Base-by-base conservation (phyloP, 2,113 vertebrate genomes). In the Ciconia stormi region DNA sequence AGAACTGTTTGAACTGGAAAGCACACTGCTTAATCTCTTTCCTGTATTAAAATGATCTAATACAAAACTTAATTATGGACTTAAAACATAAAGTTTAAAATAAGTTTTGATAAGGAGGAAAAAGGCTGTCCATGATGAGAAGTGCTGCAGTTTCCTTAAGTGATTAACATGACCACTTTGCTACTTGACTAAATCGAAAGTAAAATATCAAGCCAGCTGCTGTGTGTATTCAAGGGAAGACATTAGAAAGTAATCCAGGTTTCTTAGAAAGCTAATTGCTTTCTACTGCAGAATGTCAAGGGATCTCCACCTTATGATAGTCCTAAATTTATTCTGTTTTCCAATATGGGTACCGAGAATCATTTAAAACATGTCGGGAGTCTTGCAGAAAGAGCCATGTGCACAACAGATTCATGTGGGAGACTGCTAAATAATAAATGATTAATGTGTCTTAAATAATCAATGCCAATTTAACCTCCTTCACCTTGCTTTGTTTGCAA, bases 381-480 rank as follows among this genome's bases (percentile, higher is more conserved):
- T 82, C 15, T 81, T 76, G 58, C 19, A 88, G 69, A 34, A 84
- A 72, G 73, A 44, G 13, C 44, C 36, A 13, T 58, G 56, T 93
- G 77, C 1, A 2, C 38, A 92, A 32, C 49, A 93, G 40, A 76
- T 81, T 90, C 65, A 89, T 79, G 13, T 71, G 0, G 44, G 11
- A 97, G 30, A 61, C 53, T 84, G 58, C 65, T 96, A 94, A 96
- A 93, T 95, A 82, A 92, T 96, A 90, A 95, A 72, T 81, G 29
- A 96, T 95, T 90, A 66, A 52, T 81, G 19, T 90, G 15, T 86
- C 76, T 92, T 96, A 73, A 94, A 32, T 82, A 93, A 96, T 91
- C 91, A 87, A 22, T 95, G 73, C 9, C 44, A 89, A 11, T 92
- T 97, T 96, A 97, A 93, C n/a, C 65, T 95, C 44, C 70, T 86